phyloP scores from a whole-genome alignment of 30 jellyfish, hydroid and myxozoan species.

The Turritopsis dohrnii region DNA sequence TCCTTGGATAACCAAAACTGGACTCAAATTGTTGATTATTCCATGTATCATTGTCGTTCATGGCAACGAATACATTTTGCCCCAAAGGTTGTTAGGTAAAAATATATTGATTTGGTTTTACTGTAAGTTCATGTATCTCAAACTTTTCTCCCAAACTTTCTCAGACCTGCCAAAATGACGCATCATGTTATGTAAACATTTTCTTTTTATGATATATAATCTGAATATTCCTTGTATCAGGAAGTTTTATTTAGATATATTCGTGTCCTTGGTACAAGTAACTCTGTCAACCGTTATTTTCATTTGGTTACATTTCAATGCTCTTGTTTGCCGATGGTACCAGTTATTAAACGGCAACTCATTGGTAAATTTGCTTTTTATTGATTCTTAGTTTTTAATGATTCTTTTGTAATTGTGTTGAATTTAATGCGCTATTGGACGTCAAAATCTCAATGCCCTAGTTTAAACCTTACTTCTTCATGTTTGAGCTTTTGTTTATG shows the following conservation, averaged over 20 bases:
- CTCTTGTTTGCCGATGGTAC: slow-evolving; percentile 20
- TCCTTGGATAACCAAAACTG: slow-evolving; percentile 72
- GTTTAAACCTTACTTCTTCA: too few relatives aligned
- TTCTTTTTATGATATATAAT: neutral
- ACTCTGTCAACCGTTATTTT: slow-evolving; percentile 65
- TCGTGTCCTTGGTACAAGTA: slow-evolving; percentile 63
- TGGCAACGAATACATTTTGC: slow-evolving; percentile 59
- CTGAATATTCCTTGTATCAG: neutral
- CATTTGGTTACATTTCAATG: slow-evolving; percentile 82
- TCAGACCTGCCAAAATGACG: too few relatives aligned
- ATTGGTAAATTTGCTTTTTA: slow-evolving; percentile 54
- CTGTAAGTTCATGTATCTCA: too few relatives aligned
- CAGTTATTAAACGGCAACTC: slow-evolving; percentile 40
- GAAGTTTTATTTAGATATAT: slow-evolving; percentile 43
- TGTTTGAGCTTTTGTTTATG: too few relatives aligned
- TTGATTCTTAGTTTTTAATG: neutral
- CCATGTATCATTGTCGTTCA: slow-evolving; percentile 61
- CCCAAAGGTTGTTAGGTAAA: slow-evolving; percentile 66
- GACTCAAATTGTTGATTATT: slow-evolving; percentile 61
- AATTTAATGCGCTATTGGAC: too few relatives aligned
- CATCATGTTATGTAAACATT: neutral
- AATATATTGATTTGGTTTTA: neutral
- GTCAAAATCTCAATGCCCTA: too few relatives aligned
- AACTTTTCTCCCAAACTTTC: too few relatives aligned
- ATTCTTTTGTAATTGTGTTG: neutral